Base-by-base conservation (phyloP, 2,797 vertebrate species). In the Furcifer pardalis region DNA sequence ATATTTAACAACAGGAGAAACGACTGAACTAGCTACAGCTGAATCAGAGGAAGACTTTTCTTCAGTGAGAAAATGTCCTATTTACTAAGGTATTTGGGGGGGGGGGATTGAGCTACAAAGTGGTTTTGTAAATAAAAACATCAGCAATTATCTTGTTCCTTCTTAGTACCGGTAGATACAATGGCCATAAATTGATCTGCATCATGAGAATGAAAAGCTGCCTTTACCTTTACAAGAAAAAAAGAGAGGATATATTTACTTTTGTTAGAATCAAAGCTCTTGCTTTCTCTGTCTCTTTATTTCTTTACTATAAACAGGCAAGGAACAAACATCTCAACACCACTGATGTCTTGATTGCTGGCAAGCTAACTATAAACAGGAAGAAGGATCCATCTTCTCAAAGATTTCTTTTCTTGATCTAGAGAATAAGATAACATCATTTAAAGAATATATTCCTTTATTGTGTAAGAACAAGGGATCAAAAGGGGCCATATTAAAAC, bases 71-170 rank as follows among this genome's bases (percentile, higher is more conserved):
- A 35, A 73, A 63, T 42, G 83, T 87, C 75, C 25, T 81, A 63
- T 87, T 88, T 68, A 85, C 23, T 59, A 87, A 82, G 72, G 79
- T 62, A 3, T 83, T n/a, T n/a, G n/a, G 71, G 52, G 37, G 5
- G 86, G 89, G 86, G 88, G 84, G 84, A 86, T 74, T 65, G 56
- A 89, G 72, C 71, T 85, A 86, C 52, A 82, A 85, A 91, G 82
- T 1, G 0, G 21, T 76, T 74, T 82, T 84, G 23, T 80, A 90
- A 81, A 91, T 42, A 32, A 80, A 65, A 85, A 77, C 46, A 81
- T 79, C 49, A 74, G 52, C 82, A 77, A 60, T 71, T 84, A 82
- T 32, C 40, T 40, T 78, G 85, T 78, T 76, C 88, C 85, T 86
- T 87, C 59, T 62, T 25, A 69, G 56, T n/a, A n/a, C n/a, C n/a